phyloP scores from a whole-genome alignment of 2,888 invertebrate genomes.

The Trichopria drosophilae region DNA sequence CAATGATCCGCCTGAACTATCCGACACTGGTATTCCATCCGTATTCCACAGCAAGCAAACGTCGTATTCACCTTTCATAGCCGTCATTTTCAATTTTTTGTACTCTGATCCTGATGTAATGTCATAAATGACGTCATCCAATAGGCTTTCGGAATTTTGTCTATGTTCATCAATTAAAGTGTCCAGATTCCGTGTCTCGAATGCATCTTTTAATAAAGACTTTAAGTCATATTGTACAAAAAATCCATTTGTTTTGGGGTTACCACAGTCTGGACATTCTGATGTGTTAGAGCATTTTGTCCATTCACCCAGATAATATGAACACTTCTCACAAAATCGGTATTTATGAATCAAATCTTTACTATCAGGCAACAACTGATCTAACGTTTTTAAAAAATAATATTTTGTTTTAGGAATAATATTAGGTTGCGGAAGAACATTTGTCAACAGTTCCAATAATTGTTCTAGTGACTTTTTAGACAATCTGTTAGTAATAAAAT shows the following conservation, averaged over 20 bases:
- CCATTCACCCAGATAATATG: slow-evolving; percentile 7
- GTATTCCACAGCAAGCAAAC: slow-evolving; percentile 19
- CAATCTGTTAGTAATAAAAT: slow-evolving; percentile 3
- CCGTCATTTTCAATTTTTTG: slow-evolving; percentile 9
- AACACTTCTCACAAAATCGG: slow-evolving; percentile 22
- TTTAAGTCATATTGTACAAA: slow-evolving; percentile 23
- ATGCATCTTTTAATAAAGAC: slow-evolving; percentile 5
- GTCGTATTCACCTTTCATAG: slow-evolving; percentile 8
- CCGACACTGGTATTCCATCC: slow-evolving; percentile 12
- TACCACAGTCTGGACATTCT: slow-evolving; percentile 2
- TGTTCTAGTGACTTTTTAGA: slow-evolving; percentile 11
- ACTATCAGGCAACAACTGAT: slow-evolving; percentile 8
- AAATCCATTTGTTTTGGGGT: slow-evolving; percentile 1
- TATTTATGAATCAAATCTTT: slow-evolving; percentile 12
- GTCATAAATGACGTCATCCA: slow-evolving; percentile 7
- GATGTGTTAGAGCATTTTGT: not conserved
- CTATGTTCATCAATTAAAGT: slow-evolving; percentile 8
- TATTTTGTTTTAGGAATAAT: slow-evolving; percentile 18
- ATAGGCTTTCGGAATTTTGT: not conserved
- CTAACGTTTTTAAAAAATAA: slow-evolving; percentile 17
- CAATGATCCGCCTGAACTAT: slow-evolving; percentile 18
- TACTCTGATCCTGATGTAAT: slow-evolving; percentile 7
- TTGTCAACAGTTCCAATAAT: slow-evolving; percentile 6
- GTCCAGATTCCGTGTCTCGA: slow-evolving; percentile 14
- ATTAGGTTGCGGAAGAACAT: slow-evolving; percentile 22